These are phyloP conservation scores for Actias luna DNA, from an alignment of 2,888 invertebrate species.

Conservation along the genomic window DNA sequence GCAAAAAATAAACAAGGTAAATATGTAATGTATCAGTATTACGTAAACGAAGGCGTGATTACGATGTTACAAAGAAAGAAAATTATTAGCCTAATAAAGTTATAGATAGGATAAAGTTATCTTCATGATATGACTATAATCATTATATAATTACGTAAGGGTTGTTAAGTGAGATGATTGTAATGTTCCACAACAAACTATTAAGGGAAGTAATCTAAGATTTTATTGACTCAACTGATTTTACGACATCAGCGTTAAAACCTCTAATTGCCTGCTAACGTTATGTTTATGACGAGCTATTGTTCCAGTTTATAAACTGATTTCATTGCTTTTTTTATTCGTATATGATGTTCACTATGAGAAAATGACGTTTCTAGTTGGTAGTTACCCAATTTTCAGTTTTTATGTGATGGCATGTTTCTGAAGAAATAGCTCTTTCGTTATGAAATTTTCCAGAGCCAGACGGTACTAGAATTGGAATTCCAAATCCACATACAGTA, in stretches of 20 bases:
- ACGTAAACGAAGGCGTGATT: too few relatives aligned
- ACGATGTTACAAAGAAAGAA: too few relatives aligned
- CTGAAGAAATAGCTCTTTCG: too few relatives aligned
- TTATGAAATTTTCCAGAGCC: too few relatives aligned
- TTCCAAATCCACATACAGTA: too few relatives aligned
- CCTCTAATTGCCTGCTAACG: slow-evolving; percentile 15
- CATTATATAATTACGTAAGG: background rate
- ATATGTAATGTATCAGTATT: too few relatives aligned
- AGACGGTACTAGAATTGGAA: too few relatives aligned
- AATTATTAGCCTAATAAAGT: too few relatives aligned
- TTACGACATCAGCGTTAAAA: slow-evolving; percentile 12
- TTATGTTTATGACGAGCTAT: slow-evolving; percentile 12
- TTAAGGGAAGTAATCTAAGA: slow-evolving; percentile 1
- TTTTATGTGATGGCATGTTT: background rate
- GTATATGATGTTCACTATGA: background rate
- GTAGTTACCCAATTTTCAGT: too few relatives aligned
- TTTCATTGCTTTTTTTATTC: background rate
- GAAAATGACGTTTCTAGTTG: background rate
- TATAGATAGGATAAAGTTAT: too few relatives aligned
- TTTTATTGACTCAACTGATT: slow-evolving; percentile 8
- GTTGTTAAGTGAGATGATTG: background rate
- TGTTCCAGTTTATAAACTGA: slow-evolving; percentile 7
- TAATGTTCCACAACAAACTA: slow-evolving; percentile 3
- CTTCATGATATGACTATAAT: background rate
- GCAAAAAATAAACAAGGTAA: too few relatives aligned